Conservation (phyloP, 92 coral and sea anemone genomes). For the Umimayanthus chanpuru region DNA sequence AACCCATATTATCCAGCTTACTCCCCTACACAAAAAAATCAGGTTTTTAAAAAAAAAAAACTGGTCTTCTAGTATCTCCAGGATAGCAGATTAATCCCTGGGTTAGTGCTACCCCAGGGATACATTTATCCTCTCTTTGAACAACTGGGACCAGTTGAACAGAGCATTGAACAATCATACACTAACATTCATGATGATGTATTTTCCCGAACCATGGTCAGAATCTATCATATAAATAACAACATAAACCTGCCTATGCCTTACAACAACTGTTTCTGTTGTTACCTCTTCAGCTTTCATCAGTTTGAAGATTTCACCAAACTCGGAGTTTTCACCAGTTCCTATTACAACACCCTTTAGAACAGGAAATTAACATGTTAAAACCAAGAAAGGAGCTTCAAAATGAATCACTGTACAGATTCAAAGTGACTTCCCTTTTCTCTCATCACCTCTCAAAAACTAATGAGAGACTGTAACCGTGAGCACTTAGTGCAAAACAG, state of each 20-base stretch:
- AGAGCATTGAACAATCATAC: too few species aligned
- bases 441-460: background rate
- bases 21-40: too few species aligned
- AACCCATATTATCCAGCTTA: too few species aligned
- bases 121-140: too few species aligned
- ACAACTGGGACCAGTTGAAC: too few species aligned
- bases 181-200: background rate
- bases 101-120: too few species aligned
- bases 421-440: background rate
- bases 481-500: too few species aligned
- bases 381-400: background rate
- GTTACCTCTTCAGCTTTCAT: constrained; percentile 99
- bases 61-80: too few species aligned
- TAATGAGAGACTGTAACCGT: too few species aligned
- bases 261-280: background rate
- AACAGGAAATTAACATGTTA: background rate
- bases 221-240: too few species aligned
- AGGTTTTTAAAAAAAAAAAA: too few species aligned
- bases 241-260: background rate
- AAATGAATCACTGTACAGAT: background rate
- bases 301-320: constrained; percentile 97
- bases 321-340: constrained; percentile 98
- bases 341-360: constrained; percentile 92
- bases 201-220: background rate
- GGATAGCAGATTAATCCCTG: too few species aligned